Evolutionary conservation across 1,140 invertebrate genomes (phyloP).

Genomic region (Aphaenogaster ashmeadi): DNA sequence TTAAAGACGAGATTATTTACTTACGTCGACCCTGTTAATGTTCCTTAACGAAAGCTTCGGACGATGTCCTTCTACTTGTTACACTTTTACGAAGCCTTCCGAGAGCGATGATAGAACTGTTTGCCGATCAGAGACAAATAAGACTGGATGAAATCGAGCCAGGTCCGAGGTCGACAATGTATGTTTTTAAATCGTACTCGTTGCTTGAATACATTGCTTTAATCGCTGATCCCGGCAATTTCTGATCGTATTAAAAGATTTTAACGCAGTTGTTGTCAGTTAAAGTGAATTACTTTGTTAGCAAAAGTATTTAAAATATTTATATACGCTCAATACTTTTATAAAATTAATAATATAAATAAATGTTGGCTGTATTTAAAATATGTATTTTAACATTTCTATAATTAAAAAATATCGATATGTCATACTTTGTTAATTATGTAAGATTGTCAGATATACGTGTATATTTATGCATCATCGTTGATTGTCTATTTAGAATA

Average conservation of each 20-base stretch:
- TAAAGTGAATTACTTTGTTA: not conserved
- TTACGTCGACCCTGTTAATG: conserved; percentile 3
- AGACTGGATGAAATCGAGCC: conserved; percentile 17
- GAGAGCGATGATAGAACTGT: conserved; percentile 48
- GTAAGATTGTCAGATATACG: not conserved
- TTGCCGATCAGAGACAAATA: conserved; percentile 71
- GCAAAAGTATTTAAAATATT: not conserved
- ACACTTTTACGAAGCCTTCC: conserved; percentile 44
- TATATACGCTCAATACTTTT: not conserved
- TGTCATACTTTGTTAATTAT: not conserved
- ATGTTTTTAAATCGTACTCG: conserved; percentile 65
- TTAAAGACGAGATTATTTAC: conserved; percentile 39
- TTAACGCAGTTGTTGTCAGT: not conserved
- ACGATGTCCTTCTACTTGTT: conserved; percentile 13
- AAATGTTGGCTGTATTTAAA: not conserved
- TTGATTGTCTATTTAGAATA: not conserved
- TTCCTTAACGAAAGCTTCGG: conserved; percentile 34
- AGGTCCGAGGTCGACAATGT: conserved; percentile 37
- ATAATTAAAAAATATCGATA: not conserved
- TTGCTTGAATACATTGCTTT: conserved; percentile 45
- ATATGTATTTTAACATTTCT: not conserved
- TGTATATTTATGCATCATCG: not conserved
- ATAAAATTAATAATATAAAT: not conserved
- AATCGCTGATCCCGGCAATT: conserved; percentile 19
- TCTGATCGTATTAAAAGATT: not conserved